phyloP scores from a whole-genome alignment of 92 coral and sea anemone genomes.

The Palythoa caribaeorum region DNA sequence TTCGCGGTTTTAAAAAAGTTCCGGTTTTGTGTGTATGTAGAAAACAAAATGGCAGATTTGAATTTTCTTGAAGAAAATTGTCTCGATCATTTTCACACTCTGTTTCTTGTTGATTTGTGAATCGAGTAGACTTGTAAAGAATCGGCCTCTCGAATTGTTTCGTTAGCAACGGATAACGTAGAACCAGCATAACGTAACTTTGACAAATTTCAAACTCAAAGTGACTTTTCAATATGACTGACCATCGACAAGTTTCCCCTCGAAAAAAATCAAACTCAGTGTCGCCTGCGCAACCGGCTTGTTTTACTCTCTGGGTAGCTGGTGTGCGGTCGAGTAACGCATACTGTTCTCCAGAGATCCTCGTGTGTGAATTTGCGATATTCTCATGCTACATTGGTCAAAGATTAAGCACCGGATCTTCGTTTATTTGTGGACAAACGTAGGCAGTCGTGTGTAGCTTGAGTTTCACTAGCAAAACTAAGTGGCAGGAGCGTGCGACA shows the following conservation, averaged over 20 bases:
- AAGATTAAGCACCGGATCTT: slow-evolving; percentile 53
- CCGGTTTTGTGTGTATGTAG: neutral
- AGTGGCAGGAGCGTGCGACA: slow-evolving; percentile 34
- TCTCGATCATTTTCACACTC: neutral
- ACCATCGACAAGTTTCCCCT: neutral
- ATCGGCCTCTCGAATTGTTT: neutral
- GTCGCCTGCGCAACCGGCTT: neutral
- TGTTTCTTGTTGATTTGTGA: neutral
- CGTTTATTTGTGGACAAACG: slow-evolving; percentile 47
- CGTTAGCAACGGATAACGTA: neutral
- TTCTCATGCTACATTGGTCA: slow-evolving; percentile 46
- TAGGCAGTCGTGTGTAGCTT: slow-evolving; percentile 49
- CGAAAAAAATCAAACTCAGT: neutral
- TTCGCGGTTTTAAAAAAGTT: neutral
- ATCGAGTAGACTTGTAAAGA: neutral
- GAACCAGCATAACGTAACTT: neutral
- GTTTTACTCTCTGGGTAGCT: slow-evolving; percentile 1
- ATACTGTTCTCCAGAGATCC: slow-evolving; percentile 18
- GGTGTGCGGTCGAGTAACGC: slow-evolving; percentile 17
- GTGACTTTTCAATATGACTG: neutral
- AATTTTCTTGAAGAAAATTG: neutral
- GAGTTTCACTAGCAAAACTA: neutral
- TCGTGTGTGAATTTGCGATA: slow-evolving; percentile 30
- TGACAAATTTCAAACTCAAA: neutral
- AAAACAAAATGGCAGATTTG: slow-evolving; percentile 15